phyloP scores from a whole-genome alignment of 1,140 invertebrate genomes.

The Pararge aegeria region DNA sequence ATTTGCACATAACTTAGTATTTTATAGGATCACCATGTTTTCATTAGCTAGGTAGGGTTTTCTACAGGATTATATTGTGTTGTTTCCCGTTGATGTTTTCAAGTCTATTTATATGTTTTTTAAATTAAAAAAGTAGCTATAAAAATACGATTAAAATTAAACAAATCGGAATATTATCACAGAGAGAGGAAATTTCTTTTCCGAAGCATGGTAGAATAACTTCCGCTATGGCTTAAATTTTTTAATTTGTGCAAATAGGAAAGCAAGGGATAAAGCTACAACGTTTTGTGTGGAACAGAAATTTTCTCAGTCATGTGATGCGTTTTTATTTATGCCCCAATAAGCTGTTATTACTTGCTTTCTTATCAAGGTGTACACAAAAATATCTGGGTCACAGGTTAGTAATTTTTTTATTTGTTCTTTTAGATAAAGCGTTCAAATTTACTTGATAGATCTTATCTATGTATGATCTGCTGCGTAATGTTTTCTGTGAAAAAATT shows the following conservation, averaged over 20 bases:
- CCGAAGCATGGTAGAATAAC: constrained; percentile 63
- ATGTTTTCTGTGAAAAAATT: background rate
- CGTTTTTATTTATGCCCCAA: constrained; percentile 54
- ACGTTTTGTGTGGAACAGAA: constrained; percentile 75
- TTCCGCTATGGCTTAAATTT: constrained; percentile 31
- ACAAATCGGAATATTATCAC: constrained; percentile 38
- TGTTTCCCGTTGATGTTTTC: constrained; percentile 54
- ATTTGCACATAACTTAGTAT: constrained; percentile 4
- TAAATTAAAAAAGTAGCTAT: constrained; percentile 10
- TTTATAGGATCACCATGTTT: background rate
- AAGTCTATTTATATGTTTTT: constrained; percentile 2
- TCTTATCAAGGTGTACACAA: constrained; percentile 70
- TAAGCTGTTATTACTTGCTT: constrained; percentile 70
- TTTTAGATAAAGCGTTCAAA: constrained; percentile 33
- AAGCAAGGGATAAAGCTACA: constrained; percentile 68
- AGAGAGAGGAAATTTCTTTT: constrained; percentile 77
- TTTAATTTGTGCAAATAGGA: constrained; percentile 51
- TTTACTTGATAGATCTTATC: background rate
- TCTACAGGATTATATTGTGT: constrained; percentile 31
- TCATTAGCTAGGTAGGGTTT: constrained; percentile 1
- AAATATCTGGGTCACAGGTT: constrained; percentile 62
- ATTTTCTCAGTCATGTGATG: constrained; percentile 75
- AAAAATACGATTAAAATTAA: constrained; percentile 3
- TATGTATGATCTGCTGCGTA: background rate
- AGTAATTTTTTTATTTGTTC: constrained; percentile 48